Conservation (phyloP, 2,888 invertebrate genomes). For the Nipponacmea schrenckii region DNA sequence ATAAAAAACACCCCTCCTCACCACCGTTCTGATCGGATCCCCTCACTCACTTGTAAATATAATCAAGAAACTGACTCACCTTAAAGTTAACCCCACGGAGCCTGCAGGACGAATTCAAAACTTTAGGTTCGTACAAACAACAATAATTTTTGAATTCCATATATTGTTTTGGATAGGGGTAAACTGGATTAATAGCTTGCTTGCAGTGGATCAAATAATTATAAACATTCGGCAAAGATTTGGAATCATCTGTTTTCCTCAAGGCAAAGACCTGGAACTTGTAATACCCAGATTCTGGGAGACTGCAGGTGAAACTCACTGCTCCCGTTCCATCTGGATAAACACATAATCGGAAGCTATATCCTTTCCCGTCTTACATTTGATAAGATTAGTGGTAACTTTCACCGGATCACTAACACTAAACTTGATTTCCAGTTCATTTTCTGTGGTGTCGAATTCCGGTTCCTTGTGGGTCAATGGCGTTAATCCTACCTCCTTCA, state of each 20-base stretch:
- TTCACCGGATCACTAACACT: neutral
- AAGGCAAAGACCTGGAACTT: constrained; percentile 61
- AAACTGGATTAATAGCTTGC: constrained; percentile 37
- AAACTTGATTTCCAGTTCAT: neutral
- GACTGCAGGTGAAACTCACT: constrained; percentile 36
- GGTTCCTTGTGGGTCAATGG: neutral
- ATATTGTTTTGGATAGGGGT: constrained; percentile 62
- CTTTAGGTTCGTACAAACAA: constrained; percentile 50
- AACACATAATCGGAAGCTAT: constrained; percentile 47
- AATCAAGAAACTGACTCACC: constrained; percentile 36
- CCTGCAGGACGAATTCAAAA: constrained; percentile 44
- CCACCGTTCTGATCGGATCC: no score
- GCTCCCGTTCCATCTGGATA: constrained; percentile 49
- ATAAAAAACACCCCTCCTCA: no score
- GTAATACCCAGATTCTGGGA: constrained; percentile 57
- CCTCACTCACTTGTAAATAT: no score
- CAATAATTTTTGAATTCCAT: constrained; percentile 66
- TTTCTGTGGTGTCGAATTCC: neutral
- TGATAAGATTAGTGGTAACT: constrained; percentile 45
- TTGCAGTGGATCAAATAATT: constrained; percentile 58
- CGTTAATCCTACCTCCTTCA: neutral
- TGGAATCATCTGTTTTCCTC: constrained; percentile 52
- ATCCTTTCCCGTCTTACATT: constrained; percentile 41
- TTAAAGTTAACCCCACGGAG: constrained; percentile 46
- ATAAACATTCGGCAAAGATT: constrained; percentile 60